phyloP scores from a whole-genome alignment of 2,113 vertebrate species.

The Sinocyclocheilus maitianheensis region DNA sequence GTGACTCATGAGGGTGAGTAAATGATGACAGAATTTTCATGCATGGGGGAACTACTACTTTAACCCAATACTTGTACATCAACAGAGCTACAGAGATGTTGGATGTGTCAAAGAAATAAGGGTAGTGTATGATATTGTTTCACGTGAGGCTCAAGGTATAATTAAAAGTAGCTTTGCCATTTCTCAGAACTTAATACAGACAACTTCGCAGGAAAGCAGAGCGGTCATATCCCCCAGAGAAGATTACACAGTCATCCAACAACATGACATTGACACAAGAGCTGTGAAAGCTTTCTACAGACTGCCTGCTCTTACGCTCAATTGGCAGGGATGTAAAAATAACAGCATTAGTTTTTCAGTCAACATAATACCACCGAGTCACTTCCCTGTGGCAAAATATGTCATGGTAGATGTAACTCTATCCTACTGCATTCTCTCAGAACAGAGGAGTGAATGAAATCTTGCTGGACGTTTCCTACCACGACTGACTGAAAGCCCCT shows the following conservation, averaged over 20 bases:
- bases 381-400: conserved; percentile 60
- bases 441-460: conserved; percentile 55
- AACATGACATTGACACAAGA: conserved; percentile 35
- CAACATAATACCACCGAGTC: conserved; percentile 48
- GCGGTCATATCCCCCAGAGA: conserved; percentile 14
- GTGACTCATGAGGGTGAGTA: background rate
- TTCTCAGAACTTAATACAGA: conserved; percentile 12
- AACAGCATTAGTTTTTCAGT: conserved; percentile 48
- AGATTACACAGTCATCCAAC: background rate
- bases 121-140: background rate
- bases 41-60: background rate
- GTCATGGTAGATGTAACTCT: conserved; percentile 63
- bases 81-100: background rate
- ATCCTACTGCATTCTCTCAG: conserved; percentile 59
- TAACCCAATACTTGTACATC: background rate
- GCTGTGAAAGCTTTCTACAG: background rate
- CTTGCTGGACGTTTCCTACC: conserved; percentile 19
- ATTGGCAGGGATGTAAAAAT: conserved; percentile 47
- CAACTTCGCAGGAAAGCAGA: background rate
- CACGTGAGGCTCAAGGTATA: background rate
- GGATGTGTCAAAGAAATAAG: background rate
- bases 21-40: background rate
- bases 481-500: conserved; percentile 57
- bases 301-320: conserved; percentile 13
- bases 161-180: background rate